Evolutionary conservation across 2,797 vertebrate species (phyloP).

Genomic region (Falco peregrinus): DNA sequence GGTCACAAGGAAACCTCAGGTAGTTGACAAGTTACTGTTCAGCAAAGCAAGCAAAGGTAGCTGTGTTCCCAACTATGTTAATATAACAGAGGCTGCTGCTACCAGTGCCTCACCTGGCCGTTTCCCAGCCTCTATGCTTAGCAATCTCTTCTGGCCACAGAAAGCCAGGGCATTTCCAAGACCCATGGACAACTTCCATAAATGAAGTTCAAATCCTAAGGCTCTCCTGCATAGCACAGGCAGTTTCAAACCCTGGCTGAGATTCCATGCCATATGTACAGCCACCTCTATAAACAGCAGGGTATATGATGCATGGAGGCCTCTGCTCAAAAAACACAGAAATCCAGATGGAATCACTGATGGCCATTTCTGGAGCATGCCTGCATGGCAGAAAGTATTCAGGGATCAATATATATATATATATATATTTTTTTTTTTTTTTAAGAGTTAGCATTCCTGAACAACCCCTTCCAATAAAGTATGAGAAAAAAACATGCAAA

Average conservation of each 20-base stretch:
- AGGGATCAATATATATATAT: neutral
- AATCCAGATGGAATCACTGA: constrained; percentile 42
- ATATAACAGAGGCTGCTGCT: neutral
- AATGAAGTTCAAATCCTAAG: neutral
- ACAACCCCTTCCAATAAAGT: neutral
- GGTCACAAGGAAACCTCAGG: neutral
- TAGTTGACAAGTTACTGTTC: neutral
- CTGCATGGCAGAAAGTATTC: neutral
- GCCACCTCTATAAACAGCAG: constrained; percentile 38
- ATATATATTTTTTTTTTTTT: neutral
- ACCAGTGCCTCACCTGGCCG: neutral
- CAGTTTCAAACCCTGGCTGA: constrained; percentile 27
- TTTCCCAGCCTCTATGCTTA: neutral
- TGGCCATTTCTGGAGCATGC: constrained; percentile 7
- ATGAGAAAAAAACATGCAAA: neutral
- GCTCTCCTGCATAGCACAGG: neutral
- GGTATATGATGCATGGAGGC: constrained; percentile 15
- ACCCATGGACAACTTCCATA: constrained; percentile 17
- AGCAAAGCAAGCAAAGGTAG: neutral
- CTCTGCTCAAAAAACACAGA: constrained; percentile 33
- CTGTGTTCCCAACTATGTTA: neutral
- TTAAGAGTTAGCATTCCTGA: neutral
- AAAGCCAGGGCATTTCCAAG: constrained; percentile 33
- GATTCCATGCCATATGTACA: constrained; percentile 56
- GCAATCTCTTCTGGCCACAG: neutral